Percentiles rank a stretch among this genome's conserved stretches.
phyloP scores from a whole-genome alignment of 2,113 vertebrate species.

The Semicossyphus pulcher region DNA sequence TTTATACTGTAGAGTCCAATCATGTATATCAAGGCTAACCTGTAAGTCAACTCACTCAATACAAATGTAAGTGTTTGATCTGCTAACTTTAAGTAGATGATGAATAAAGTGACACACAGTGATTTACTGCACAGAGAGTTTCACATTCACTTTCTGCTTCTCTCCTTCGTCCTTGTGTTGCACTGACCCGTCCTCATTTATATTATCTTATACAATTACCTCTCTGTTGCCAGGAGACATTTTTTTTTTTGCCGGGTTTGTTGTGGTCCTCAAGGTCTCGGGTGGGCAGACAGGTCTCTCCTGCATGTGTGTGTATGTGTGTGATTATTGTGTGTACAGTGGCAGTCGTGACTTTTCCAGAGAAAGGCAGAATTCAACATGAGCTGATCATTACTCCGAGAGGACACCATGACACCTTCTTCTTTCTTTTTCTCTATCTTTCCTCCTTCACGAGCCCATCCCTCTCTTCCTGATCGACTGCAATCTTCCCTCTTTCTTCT shows the following conservation, averaged over 20 bases:
- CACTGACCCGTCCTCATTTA: constrained; percentile 53
- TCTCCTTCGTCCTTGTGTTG: constrained; percentile 40
- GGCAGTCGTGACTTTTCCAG: constrained; percentile 42
- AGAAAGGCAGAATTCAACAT: constrained; percentile 29
- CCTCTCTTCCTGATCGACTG: neutral
- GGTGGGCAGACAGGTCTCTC: constrained; percentile 51
- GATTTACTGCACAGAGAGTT: constrained; percentile 17
- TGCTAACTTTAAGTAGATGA: neutral
- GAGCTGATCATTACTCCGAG: constrained; percentile 29
- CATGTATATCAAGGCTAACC: neutral
- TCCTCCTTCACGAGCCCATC: neutral
- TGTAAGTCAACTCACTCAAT: neutral
- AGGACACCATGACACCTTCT: constrained; percentile 9
- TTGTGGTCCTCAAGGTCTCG: constrained; percentile 65
- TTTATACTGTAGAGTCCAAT: constrained; percentile 1
- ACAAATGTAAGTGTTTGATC: neutral
- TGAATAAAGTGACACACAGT: constrained; percentile 9
- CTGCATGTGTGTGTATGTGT: constrained; percentile 39
- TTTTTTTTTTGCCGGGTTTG: constrained; percentile 32
- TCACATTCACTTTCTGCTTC: constrained; percentile 13
- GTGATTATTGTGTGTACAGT: constrained; percentile 47
- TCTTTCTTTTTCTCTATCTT: neutral
- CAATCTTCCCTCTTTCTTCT: neutral
- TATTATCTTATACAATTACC: constrained; percentile 63
- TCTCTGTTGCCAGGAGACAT: constrained; percentile 76